A percentile compares a stretch with the other conserved stretches of the same genome.
Conservation (phyloP, 2,113 vertebrate species). For the Campylorhamphus procurvoides region DNA sequence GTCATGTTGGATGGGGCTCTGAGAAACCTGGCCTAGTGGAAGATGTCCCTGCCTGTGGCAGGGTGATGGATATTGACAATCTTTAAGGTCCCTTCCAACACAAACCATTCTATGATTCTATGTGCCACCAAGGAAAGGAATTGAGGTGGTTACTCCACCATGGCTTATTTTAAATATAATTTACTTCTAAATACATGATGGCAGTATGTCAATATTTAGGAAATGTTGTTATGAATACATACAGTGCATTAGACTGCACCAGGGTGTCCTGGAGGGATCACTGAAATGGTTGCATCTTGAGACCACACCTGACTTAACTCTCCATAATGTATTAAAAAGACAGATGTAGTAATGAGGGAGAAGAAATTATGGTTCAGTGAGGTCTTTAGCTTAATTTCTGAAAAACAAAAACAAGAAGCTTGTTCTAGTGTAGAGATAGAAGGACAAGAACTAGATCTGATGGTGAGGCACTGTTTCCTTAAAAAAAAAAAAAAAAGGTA, state of each 20-base stretch:
- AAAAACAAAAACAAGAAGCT: not conserved
- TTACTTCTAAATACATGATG: not conserved
- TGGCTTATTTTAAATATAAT: not conserved
- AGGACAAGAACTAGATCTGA: not conserved
- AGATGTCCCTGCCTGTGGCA: not conserved
- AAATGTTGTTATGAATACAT: not conserved
- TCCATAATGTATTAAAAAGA: not conserved
- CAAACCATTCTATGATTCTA: not conserved
- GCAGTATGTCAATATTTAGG: not conserved
- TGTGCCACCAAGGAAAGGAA: not conserved
- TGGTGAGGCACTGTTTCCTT: not conserved
- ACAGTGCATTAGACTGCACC: not conserved
- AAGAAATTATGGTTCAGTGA: not conserved
- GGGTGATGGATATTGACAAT: not conserved
- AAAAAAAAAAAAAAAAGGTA: rapidly evolving
- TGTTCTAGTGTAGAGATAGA: not conserved
- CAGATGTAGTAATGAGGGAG: not conserved
- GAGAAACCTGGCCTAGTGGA: not conserved
- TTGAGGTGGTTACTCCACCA: not conserved
- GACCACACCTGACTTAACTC: not conserved
- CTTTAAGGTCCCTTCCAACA: not conserved
- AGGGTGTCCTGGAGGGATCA: not conserved
- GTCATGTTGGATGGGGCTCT: not conserved
- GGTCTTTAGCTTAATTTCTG: not conserved
- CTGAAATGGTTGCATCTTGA: not conserved